These are phyloP conservation scores for Augochlora pura DNA, from an alignment of 1,140 invertebrate genomes.

Conservation along the genomic window DNA sequence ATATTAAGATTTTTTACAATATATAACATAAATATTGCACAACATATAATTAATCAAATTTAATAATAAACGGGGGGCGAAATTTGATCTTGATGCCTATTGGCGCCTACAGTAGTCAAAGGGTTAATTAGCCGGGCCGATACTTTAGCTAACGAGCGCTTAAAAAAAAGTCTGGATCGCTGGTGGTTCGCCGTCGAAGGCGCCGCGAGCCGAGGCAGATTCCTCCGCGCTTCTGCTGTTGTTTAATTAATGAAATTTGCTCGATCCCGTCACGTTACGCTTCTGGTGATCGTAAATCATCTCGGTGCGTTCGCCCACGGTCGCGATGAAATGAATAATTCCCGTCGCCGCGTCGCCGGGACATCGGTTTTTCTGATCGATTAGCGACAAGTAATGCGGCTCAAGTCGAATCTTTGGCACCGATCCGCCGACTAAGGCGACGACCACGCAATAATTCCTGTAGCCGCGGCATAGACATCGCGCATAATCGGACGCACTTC, in stretches of 20 bases:
- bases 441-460: conserved; percentile 18
- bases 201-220: no score
- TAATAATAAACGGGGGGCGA: no score
- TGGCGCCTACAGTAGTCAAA: no score
- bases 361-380: background rate
- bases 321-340: background rate
- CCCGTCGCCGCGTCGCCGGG: background rate
- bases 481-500: conserved; percentile 53
- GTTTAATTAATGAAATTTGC: background rate
- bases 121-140: no score
- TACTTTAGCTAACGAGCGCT: no score
- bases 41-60: no score
- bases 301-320: background rate
- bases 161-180: no score
- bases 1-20: no score
- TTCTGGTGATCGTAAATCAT: background rate
- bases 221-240: background rate
- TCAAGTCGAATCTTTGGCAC: conserved; percentile 29
- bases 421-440: conserved; percentile 5
- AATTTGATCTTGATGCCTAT: no score
- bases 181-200: no score
- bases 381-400: background rate
- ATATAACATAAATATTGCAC: no score
- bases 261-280: background rate
- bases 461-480: conserved; percentile 26